Evolutionary conservation across 1,140 invertebrate genomes (phyloP).

Genomic region (Ips typographus): DNA sequence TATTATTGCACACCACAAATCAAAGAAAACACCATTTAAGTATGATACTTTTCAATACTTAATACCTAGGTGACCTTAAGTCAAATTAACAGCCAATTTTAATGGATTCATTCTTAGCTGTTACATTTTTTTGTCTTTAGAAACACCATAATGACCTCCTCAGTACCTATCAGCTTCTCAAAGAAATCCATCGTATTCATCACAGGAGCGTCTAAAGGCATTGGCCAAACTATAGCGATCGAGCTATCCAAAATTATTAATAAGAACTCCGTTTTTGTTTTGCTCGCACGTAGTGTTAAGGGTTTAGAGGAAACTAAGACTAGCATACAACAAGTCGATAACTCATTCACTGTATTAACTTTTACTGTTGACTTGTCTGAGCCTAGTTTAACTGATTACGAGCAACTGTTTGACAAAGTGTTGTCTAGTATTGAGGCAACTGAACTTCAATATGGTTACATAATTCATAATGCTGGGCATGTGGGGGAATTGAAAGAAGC

Average conservation of each 20-base stretch:
- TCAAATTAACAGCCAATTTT: no score
- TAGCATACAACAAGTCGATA: constrained; percentile 56
- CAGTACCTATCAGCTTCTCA: constrained; percentile 51
- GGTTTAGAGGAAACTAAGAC: constrained; percentile 65
- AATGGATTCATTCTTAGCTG: no score
- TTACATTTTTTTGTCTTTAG: no score
- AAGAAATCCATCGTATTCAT: constrained; percentile 63
- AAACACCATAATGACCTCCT: constrained; percentile 28
- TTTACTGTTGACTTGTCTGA: constrained; percentile 62
- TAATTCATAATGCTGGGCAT: constrained; percentile 90
- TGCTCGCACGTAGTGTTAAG: constrained; percentile 71
- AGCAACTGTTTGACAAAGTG: constrained; percentile 54
- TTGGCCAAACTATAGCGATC: constrained; percentile 75
- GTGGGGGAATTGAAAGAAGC: constrained; percentile 73
- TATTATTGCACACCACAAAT: no score
- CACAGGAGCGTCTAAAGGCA: constrained; percentile 86
- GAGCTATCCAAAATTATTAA: constrained; percentile 60
- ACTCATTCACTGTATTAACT: constrained; percentile 56
- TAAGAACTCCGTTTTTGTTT: constrained; percentile 65
- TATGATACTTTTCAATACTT: no score
- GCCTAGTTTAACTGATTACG: constrained; percentile 54
- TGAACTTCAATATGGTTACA: constrained; percentile 64
- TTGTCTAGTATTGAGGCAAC: constrained; percentile 48
- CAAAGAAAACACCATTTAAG: no score
- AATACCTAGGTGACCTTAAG: no score